Evolutionary conservation across 2,113 vertebrate genomes (phyloP).

Genomic region (Varanus komodoensis): DNA sequence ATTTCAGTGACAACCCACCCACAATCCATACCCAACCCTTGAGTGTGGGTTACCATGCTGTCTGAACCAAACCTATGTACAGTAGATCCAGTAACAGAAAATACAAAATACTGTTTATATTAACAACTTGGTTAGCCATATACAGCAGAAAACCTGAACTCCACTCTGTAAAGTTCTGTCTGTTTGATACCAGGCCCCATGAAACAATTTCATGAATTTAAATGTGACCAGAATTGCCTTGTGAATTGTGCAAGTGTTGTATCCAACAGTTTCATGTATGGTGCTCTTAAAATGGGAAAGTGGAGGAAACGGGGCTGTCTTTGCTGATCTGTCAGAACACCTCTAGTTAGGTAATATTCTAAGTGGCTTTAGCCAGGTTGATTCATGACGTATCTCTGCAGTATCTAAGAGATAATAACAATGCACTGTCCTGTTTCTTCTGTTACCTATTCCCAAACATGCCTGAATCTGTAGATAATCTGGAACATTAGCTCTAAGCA

Average conservation of each 20-base stretch:
- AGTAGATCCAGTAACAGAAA: background rate
- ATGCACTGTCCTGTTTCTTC: background rate
- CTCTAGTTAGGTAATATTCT: background rate
- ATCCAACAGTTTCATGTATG: background rate
- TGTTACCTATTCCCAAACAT: background rate
- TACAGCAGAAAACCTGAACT: background rate
- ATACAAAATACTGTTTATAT: background rate
- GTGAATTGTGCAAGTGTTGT: background rate
- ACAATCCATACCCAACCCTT: no score
- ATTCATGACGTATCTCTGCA: background rate
- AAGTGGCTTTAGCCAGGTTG: background rate
- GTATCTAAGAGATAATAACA: background rate
- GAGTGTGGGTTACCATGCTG: no score
- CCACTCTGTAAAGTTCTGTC: background rate
- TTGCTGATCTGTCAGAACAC: background rate
- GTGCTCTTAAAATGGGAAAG: background rate
- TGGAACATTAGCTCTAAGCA: background rate
- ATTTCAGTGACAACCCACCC: no score
- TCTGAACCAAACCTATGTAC: background rate
- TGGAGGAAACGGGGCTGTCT: background rate
- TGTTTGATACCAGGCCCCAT: background rate
- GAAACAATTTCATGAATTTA: background rate
- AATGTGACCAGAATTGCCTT: background rate
- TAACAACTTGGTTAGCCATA: background rate
- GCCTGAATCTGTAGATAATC: slow-evolving; percentile 9